A percentile compares a stretch with the other conserved stretches of the same genome.
phyloP scores from a whole-genome alignment of 37 sponge, comb jelly and placozoan species.

The Hormiphora californensis region DNA sequence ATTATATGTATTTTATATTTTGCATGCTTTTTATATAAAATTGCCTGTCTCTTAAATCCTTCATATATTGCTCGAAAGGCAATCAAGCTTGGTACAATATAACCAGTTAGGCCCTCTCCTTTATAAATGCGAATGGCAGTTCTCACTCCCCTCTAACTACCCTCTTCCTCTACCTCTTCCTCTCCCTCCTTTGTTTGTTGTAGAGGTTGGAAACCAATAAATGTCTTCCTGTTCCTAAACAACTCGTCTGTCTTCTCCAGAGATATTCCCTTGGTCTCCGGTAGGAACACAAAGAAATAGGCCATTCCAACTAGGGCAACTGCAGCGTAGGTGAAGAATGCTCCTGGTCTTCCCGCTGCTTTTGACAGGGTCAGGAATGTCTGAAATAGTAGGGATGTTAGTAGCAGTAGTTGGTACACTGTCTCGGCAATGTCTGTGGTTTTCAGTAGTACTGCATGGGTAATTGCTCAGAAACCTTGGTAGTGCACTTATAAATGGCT shows the following conservation, averaged over 20 bases:
- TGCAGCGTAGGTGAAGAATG: not conserved
- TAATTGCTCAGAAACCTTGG: no score
- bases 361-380: not conserved
- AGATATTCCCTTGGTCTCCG: not conserved
- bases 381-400: no score
- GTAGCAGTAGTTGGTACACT: no score
- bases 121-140: not conserved
- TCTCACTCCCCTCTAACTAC: not conserved
- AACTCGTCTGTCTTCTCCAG: not conserved
- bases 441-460: no score
- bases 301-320: not conserved
- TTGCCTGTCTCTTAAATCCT: no score
- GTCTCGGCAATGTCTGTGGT: no score
- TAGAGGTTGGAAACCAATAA: not conserved
- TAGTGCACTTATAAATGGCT: not conserved
- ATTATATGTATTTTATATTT: no score
- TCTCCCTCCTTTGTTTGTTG: not conserved
- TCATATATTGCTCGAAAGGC: no score
- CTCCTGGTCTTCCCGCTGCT: not conserved
- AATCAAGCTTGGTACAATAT: not conserved
- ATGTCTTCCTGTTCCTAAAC: not conserved
- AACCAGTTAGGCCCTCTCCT: no score
- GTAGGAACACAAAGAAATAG: not conserved
- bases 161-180: not conserved
- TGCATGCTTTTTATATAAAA: no score